These are phyloP conservation scores for Oscheius sp. DNA, from an alignment of 2,888 invertebrate species.

Conservation along the genomic window DNA sequence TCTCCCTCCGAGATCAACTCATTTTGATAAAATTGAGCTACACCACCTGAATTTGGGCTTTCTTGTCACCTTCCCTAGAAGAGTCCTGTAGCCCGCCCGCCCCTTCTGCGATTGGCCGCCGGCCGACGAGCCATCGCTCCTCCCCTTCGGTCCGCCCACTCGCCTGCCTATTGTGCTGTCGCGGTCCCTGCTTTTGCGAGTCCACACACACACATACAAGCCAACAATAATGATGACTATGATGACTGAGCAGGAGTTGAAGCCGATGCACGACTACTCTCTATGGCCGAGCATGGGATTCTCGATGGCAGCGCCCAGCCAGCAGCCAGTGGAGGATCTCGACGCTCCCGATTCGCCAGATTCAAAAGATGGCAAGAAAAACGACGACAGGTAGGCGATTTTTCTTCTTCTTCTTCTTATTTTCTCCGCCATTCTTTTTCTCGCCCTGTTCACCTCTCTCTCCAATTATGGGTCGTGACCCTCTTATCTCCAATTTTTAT, in stretches of 20 bases:
- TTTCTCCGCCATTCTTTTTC: background rate
- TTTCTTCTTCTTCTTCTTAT: background rate
- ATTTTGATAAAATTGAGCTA: background rate
- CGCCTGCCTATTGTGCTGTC: conserved; percentile 23
- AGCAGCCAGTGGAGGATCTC: conserved; percentile 31
- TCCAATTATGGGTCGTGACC: too few species aligned
- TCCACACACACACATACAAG: background rate
- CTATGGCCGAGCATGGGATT: conserved; percentile 39
- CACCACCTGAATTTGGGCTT: background rate
- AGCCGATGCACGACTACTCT: conserved; percentile 49
- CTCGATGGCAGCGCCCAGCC: conserved; percentile 40
- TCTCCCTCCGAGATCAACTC: background rate
- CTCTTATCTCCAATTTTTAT: background rate
- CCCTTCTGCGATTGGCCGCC: conserved; percentile 5
- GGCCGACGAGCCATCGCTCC: conserved; percentile 21
- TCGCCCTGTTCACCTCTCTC: too few species aligned
- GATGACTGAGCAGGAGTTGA: conserved; percentile 46
- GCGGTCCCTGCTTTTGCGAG: conserved; percentile 28
- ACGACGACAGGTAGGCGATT: conserved; percentile 55
- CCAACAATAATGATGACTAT: conserved; percentile 43
- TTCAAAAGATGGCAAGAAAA: conserved; percentile 53
- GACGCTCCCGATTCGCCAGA: conserved; percentile 45
- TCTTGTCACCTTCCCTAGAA: background rate
- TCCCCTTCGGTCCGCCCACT: conserved; percentile 23
- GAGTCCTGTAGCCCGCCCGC: conserved; percentile 28